Base-by-base conservation (phyloP, 2,888 invertebrate genomes). In the Tetragnatha montana region DNA sequence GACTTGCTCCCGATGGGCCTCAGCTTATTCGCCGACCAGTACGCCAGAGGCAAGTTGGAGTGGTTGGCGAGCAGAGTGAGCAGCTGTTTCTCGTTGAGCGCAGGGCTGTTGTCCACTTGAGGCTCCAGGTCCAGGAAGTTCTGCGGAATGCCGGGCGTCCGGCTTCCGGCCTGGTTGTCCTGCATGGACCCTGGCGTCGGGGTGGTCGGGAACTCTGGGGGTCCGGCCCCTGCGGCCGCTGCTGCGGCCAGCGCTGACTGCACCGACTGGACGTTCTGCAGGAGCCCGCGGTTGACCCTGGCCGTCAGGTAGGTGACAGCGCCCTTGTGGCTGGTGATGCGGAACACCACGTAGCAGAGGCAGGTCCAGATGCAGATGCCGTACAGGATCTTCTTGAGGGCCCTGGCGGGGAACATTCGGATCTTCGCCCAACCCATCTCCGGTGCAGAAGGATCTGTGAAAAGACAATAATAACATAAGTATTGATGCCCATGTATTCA, bases 21-120 rank as follows among this genome's bases (percentile, higher is more conserved):
- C 93, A 96, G 96, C 93, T 96, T 96, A 93, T 96, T 96, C 92
- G 96, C 96, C 93, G 96, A 96, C 97, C 97, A 97, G 93, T 97
- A 97, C 88, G 96, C 95, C 79, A 97, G 95, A 6, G 98, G 98
- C 71, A 98, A 94, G 92, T 96, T 97, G 7, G 97, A 97, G 93
- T 97, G 90, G 60, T 92, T 91, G 19, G 91, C 90, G 19, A 92
- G 83, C n/a, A 91, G 76, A 17, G 83, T 76, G 8, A 92, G 73
- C 12, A 91, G 73, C 22, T 92, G 91, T 69, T 96, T 96, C 93
- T 97, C 97, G 82, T 95, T 94, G 75, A 95, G 93, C n/a, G 94
- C 94, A 0, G 95, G 95, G 73, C 95, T 94, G 91, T 94, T 95
- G 93, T 96, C 96, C 50, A 96, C 93, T 89, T 94, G 94, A 0